Base-by-base conservation (phyloP, 2,797 vertebrate genomes). In the Anniella stebbinsi region DNA sequence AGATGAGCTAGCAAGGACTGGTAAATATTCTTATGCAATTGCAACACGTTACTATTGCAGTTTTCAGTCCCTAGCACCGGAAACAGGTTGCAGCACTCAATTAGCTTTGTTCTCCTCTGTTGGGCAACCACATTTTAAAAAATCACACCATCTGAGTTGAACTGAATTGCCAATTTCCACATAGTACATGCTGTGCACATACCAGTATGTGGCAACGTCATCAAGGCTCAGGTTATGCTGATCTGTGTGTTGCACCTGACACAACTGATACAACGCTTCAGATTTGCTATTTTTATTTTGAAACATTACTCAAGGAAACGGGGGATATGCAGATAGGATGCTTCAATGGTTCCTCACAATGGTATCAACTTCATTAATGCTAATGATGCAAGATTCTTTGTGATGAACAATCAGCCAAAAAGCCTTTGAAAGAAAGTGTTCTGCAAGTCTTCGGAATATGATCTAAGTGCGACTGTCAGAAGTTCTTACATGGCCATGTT, bases 381-480 rank as follows among this genome's bases (percentile, higher is more conserved):
- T 80, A n/a, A 84, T 23, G 48, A 8, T 70, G 78, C 80, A 57
- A 48, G 6, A n/a, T 36, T 69, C 48, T 60, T 77, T 38, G 36
- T 48, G 66, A 51, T 70, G 66, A 30, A 72, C 7, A 5, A 23
- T 38, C 57, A 41, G 77, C 70, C 81, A 82, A 88, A 3, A 57
- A 78, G 38, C n/a, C 28, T 78, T 33, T 60, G n/a, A 84, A 51
- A 78, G n/a, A 83, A 67, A 21, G n/a, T 72, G n/a, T 48, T 48
- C 63, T 45, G 48, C 51, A 41, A 80, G 21, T 63, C 84, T 63
- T 86, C 67, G 86, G 13, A 88, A 91, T 57, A 75, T 76, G 57
- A 76, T 67, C 33, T 82, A 41, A 82, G 30, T 77, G 57, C 13
- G 57, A 45, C 33, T 15, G 17, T 67, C 73, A 81, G 25, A 25